Base-by-base conservation (phyloP, 1,140 invertebrate species). In the Hetaerina americana region DNA sequence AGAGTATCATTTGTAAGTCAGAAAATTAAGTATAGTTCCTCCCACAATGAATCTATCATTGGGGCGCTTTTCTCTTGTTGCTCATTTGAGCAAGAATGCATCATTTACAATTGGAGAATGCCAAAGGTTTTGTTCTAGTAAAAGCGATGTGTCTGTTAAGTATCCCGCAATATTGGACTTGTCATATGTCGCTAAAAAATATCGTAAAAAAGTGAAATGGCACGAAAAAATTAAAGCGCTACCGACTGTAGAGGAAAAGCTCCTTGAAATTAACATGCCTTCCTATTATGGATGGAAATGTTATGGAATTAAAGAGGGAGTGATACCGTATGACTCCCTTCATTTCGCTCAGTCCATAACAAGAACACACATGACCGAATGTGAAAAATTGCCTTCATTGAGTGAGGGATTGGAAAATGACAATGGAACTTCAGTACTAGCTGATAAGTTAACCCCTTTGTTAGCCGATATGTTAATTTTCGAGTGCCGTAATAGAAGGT, bases 241-340 rank as follows among this genome's bases (percentile, higher is more conserved):
- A 40, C 82, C 87, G 67, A 92, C 90, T 0, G 84, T 92, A 0
- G 92, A 94, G 80, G 90, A 93, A 81, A 95, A 95, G 79, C 82
- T 91, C 70, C 87, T 92, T 66, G 90, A 89, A 76, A 71, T 92
- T 3, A 93, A 92, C 78, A 89, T 94, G 85, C 88, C 89, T 5
- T 84, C 85, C 68, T 92, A 89, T 78, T 94, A 92, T 79, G 91
- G 92, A 6, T 94, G 86, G 83, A 85, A 84, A 74, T 85, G 84
- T 27, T 77, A 87, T 26, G 80, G 86, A 72, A 77, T 94, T 5
- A 77, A 82, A 0, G 89, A 92, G 77, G 78, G 84, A 68, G 67
- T 74, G 25, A 76, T 88, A 67, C 86, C 85, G 2, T 93, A 91
- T 75, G 88, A 92, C 81, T 82, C 86, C 40, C 78, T 92, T 75